phyloP scores from a whole-genome alignment of 2,888 invertebrate species.

The Loripinus fragilis region DNA sequence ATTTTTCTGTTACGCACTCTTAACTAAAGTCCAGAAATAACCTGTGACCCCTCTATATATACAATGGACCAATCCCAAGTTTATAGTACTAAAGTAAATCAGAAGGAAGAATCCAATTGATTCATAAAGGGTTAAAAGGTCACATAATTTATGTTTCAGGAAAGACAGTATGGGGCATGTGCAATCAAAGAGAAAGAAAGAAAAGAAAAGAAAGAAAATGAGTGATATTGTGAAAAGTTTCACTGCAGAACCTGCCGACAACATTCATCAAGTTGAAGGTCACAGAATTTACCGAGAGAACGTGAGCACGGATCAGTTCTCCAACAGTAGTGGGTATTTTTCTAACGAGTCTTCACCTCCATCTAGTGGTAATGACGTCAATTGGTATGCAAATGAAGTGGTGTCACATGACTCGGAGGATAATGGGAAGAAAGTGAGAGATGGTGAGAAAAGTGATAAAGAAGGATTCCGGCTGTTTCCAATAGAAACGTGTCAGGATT shows the following conservation, averaged over 20 bases:
- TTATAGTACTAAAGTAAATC: no score
- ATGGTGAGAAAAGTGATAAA: neutral
- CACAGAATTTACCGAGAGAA: constrained; percentile 61
- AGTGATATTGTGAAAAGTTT: constrained; percentile 57
- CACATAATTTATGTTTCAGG: neutral
- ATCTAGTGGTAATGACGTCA: constrained; percentile 41
- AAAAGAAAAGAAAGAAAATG: constrained; percentile 49
- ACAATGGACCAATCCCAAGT: no score
- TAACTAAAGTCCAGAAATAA: no score
- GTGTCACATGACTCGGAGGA: constrained; percentile 14
- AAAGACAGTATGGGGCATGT: constrained; percentile 65
- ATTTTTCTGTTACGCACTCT: no score
- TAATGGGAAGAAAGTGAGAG: constrained; percentile 17
- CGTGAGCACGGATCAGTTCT: constrained; percentile 60
- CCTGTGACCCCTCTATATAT: no score
- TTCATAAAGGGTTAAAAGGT: neutral
- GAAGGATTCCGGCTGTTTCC: constrained; percentile 40
- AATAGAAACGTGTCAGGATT: constrained; percentile 46
- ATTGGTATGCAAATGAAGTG: constrained; percentile 43
- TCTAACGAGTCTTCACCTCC: constrained; percentile 55
- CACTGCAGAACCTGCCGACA: constrained; percentile 37
- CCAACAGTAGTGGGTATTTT: constrained; percentile 61
- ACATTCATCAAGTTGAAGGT: constrained; percentile 54
- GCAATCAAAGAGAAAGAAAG: constrained; percentile 64
- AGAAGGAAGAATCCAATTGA: no score